A percentile compares a stretch with the other conserved stretches of the same genome.
Evolutionary conservation across 2,113 vertebrate genomes (phyloP).

Genomic region (Kryptolebias marmoratus): DNA sequence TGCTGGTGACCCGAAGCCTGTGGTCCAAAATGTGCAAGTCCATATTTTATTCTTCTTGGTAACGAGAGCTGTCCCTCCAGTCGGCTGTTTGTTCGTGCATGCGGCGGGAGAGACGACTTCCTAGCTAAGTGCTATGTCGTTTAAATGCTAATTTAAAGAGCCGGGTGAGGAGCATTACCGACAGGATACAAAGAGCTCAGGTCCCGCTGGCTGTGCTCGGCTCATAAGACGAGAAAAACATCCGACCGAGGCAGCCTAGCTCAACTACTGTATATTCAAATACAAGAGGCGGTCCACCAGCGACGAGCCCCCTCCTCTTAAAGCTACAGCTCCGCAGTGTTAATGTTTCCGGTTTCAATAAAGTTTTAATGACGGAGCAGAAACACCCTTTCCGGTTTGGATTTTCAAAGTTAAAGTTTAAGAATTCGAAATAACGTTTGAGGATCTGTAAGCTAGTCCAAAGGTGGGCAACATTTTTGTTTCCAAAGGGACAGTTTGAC

Average conservation of each 20-base stretch:
- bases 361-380: neutral
- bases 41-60: constrained; percentile 68
- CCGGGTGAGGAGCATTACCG: constrained; percentile 5
- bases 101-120: constrained; percentile 5
- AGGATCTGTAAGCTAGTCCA: too few species aligned
- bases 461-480: too few species aligned
- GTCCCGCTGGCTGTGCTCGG: constrained; percentile 15
- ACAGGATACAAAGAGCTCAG: neutral
- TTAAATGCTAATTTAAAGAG: neutral
- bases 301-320: constrained; percentile 72
- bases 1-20: constrained; percentile 81
- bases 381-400: neutral
- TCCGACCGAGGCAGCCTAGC: constrained; percentile 44
- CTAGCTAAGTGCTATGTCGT: constrained; percentile 5
- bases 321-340: constrained; percentile 56
- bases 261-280: constrained; percentile 67
- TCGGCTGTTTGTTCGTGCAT: constrained; percentile 7
- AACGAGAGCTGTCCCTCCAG: constrained; percentile 1
- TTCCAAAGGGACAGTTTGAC: too few species aligned
- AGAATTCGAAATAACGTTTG: too few species aligned
- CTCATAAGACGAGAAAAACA: constrained; percentile 56
- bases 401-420: constrained; percentile 1
- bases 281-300: constrained; percentile 24
- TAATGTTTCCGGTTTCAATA: neutral
- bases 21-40: constrained; percentile 86